Conservation (phyloP, 2,113 vertebrate genomes). For the Prinia subflava region DNA sequence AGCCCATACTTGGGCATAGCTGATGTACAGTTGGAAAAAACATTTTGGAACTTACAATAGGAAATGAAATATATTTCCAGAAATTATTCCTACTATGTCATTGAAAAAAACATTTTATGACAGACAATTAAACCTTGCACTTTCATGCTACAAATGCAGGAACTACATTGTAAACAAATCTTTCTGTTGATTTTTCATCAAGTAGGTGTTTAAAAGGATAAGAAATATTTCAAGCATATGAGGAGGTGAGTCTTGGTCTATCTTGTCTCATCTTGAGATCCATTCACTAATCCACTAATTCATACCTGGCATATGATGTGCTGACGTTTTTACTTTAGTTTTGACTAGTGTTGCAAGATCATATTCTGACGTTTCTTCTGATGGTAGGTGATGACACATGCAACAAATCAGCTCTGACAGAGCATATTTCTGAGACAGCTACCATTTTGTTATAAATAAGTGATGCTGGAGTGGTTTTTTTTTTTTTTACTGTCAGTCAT, state of each 20-base stretch:
- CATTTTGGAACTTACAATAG: neutral
- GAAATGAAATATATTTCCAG: neutral
- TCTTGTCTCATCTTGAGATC: neutral
- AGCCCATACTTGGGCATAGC: neutral
- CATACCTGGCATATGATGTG: neutral
- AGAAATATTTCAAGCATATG: neutral
- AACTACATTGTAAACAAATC: neutral
- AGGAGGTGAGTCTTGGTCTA: neutral
- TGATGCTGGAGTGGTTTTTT: neutral
- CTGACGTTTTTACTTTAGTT: neutral
- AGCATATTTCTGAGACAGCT: neutral
- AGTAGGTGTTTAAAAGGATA: neutral
- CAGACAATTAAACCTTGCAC: neutral
- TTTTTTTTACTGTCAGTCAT: neutral
- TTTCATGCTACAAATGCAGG: neutral
- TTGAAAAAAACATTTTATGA: neutral
- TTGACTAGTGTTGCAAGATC: neutral
- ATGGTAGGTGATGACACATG: neutral
- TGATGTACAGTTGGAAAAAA: neutral
- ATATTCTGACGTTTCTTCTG: neutral
- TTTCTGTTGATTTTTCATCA: neutral
- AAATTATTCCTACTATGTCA: neutral
- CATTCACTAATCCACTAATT: neutral
- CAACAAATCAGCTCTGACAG: neutral
- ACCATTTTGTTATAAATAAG: neutral